Base-by-base conservation (phyloP, 2,797 vertebrate species). In the Sebastes kiyomatsui region DNA sequence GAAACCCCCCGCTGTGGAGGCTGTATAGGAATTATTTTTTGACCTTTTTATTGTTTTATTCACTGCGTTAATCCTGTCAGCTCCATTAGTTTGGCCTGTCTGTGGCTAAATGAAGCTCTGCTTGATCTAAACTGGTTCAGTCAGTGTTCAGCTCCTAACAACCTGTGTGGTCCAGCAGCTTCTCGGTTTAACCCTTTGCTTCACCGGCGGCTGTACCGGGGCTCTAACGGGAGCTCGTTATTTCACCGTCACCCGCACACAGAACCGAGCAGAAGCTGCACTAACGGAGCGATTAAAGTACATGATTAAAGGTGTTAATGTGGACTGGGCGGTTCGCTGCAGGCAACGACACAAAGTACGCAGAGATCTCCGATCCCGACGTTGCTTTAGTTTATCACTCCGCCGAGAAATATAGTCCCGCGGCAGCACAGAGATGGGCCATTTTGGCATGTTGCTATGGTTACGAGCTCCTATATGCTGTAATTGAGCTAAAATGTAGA, bases 21-120 rank as follows among this genome's bases (percentile, higher is more conserved):
- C 58, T 62, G 38, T 33, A 64, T 49, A 81, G 79, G 67, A 85
- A 82, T 87, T 70, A 78, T 83, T 84, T 82, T 69, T 77, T 60
- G 67, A 82, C 77, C 76, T 83, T 84, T 84, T 85, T 27, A 68
- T 82, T 42, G 33, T 67, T 87, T 77, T 38, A 74, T 82, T 86
- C 75, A 25, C 56, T 60, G 67, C 65, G 55, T 66, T 88, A 90
- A 93, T 88, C 84, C 86, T 68, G 85, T 89, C 87, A 84, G 13
- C 7, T 72, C 60, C 69, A 84, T 88, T 84, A 80, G 82, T 82
- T 55, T 69, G 90, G 87, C 85, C 86, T 77, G 84, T 89, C 85
- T 49, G 30, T 6, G 62, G 76, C 54, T 83, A 74, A 80, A 77
- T 77, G 69, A 55, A 67, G 83, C 73, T 64, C 42, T 23, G 62